Evolutionary conservation across 2,888 invertebrate genomes (phyloP).

Genomic region (Chrysodeixis includens): DNA sequence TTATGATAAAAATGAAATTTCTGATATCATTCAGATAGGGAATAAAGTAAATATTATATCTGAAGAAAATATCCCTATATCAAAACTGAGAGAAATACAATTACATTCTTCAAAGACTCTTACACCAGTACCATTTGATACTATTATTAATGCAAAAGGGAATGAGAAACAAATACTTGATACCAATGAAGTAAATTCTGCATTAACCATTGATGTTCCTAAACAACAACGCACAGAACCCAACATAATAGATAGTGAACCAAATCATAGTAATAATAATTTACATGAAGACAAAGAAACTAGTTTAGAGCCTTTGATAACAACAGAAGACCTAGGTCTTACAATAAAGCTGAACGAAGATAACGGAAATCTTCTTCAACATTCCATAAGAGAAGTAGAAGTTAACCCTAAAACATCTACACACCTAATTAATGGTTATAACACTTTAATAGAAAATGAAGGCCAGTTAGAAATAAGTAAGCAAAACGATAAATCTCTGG

Average conservation of each 20-base stretch:
- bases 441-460: too few relatives aligned
- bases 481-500: neutral
- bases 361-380: neutral
- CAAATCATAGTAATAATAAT: conserved; percentile 2
- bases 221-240: conserved; percentile 9
- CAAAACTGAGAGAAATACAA: conserved; percentile 56
- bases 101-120: conserved; percentile 46
- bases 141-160: conserved; percentile 52
- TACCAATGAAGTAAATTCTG: conserved; percentile 1
- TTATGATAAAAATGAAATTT: conserved; percentile 5
- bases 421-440: neutral
- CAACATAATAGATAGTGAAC: conserved; percentile 6
- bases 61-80: conserved; percentile 65
- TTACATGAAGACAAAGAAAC: neutral
- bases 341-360: neutral
- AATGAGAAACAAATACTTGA: conserved; percentile 17
- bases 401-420: neutral
- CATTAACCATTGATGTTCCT: conserved; percentile 5
- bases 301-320: neutral
- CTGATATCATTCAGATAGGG: conserved; percentile 17
- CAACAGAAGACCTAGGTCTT: neutral
- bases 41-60: conserved; percentile 70
- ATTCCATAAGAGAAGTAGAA: neutral
- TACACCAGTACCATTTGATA: conserved; percentile 62
- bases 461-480: neutral